These are phyloP conservation scores for Actenoides hombroni DNA, from an alignment of 2,113 vertebrate genomes.

Conservation along the genomic window DNA sequence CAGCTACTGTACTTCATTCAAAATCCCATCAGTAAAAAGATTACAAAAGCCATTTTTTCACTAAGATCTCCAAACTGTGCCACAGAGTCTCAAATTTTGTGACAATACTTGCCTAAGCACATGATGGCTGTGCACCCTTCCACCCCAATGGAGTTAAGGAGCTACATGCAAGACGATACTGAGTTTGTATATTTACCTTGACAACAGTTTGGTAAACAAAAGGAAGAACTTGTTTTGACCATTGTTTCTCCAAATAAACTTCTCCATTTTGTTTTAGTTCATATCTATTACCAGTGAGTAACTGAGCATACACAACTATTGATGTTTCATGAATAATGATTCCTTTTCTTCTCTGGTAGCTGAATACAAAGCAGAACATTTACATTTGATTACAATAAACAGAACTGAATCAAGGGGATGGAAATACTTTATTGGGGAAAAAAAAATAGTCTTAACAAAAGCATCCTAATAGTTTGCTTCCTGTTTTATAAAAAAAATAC, in stretches of 20 bases:
- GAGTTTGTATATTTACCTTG: constrained; percentile 76
- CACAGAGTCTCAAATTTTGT: not conserved
- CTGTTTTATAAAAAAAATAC: not conserved
- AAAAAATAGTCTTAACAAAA: not conserved
- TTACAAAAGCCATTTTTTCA: not conserved
- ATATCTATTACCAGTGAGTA: constrained; percentile 90
- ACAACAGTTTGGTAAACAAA: constrained; percentile 92
- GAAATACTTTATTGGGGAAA: not conserved
- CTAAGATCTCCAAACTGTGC: not conserved
- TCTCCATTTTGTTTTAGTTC: constrained; percentile 86
- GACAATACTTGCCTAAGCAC: not conserved
- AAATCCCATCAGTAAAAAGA: not conserved
- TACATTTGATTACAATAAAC: not conserved
- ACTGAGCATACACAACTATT: constrained; percentile 86
- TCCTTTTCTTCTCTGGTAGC: constrained; percentile 91
- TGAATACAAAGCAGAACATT: constrained; percentile 61
- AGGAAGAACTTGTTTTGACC: constrained; percentile 92
- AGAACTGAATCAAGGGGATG: not conserved
- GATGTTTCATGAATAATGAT: constrained; percentile 87
- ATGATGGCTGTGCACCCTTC: not conserved
- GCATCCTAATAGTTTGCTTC: not conserved
- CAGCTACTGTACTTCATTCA: not conserved
- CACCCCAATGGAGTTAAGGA: not conserved
- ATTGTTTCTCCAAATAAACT: constrained; percentile 94
- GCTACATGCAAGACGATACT: not conserved